Evolutionary conservation across 2,797 vertebrate genomes (phyloP), one percentile per base, ranked within the genome.

Genomic region (Artibeus jamaicensis): DNA sequence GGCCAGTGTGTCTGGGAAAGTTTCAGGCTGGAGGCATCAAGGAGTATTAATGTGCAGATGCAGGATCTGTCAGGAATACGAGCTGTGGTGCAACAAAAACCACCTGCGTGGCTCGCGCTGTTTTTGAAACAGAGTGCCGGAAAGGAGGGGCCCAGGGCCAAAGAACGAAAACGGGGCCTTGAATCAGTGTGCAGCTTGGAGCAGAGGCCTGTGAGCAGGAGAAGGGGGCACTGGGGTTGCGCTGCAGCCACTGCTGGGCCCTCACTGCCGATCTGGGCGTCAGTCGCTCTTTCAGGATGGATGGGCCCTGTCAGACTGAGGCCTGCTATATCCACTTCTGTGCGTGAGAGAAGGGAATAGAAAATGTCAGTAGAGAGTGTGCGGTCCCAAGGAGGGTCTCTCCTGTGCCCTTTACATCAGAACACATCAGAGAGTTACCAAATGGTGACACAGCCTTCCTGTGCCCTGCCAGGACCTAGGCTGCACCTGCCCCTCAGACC

Each of bases 71-170:
- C 98, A 99, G 97, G 98, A 98, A 98, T 98, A 98, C 97, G 98
- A 98, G 98, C 98, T 98, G 98, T 98, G 98, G 97, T 97, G 98
- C 98, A 99, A 99, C 98, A 98, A 96, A 98, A 98, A 98, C 98
- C 98, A 99, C 98, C 98, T 99, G 99, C 98, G 87, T 97, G 98
- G 97, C 98, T 98, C 97, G 96, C 96, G 98, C 98, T 98, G 98
- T 98, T 98, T 98, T 98, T 98, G 98, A 98, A 98, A 97, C 97
- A 95, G 97, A 98, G 97, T 95, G 95, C 98, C 97, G 97, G 98
- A 98, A 98, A 98, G 97, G 97, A 96, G 78, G 91, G 97, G 97
- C 97, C 97, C 97, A 84, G 93, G 94, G 98, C 98, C 98, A 98
- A 98, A 97, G 96, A 97, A 94, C 96, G 67, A 95, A 91, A 90